Conservation (phyloP, 2,113 vertebrate species). For the Lophius piscatorius region DNA sequence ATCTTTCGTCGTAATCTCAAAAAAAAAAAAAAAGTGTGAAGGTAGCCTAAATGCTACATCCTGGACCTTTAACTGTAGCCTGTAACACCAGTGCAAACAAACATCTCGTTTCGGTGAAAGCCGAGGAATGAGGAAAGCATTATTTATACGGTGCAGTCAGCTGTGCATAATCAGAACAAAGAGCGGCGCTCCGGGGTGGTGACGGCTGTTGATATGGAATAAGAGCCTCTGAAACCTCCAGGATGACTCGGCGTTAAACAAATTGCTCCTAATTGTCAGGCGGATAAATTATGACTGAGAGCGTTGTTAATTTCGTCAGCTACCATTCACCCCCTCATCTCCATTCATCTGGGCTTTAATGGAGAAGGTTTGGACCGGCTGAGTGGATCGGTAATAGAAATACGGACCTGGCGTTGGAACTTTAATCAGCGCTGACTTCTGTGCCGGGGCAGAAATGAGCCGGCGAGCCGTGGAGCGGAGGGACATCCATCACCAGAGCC, state of each 20-base stretch:
- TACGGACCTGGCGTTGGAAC: conserved; percentile 72
- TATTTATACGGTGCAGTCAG: conserved; percentile 41
- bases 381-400: conserved; percentile 76
- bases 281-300: conserved; percentile 77
- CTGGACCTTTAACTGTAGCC: too few species aligned
- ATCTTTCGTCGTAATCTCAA: too few species aligned
- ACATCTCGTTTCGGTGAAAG: conserved; percentile 9
- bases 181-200: conserved; percentile 39
- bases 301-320: conserved; percentile 76
- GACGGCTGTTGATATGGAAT: conserved; percentile 64
- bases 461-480: conserved; percentile 31
- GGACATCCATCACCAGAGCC: conserved; percentile 68
- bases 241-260: conserved; percentile 78
- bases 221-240: conserved; percentile 68
- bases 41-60: too few species aligned
- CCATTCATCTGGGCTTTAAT: conserved; percentile 76
- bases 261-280: conserved; percentile 79
- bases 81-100: too few species aligned
- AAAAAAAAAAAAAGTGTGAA: too few species aligned
- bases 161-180: conserved; percentile 64
- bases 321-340: conserved; percentile 62
- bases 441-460: conserved; percentile 58
- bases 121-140: conserved; percentile 10
- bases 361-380: conserved; percentile 66
- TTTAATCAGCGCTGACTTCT: conserved; percentile 81